Evolutionary conservation across 2,797 vertebrate genomes (phyloP).

Genomic region (Betta splendens): DNA sequence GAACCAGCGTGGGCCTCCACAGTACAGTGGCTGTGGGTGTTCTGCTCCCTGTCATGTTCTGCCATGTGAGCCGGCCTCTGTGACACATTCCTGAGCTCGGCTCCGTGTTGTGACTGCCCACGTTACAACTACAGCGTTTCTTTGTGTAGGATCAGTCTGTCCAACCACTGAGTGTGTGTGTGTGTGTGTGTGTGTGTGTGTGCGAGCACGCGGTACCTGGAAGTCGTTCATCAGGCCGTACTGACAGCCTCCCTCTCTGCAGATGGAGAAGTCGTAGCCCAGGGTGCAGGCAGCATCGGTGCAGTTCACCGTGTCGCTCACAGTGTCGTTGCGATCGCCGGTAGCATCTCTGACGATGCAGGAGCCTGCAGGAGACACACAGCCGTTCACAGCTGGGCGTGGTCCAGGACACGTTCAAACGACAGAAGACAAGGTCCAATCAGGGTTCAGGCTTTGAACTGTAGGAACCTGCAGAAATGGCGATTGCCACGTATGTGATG

Average conservation of each 20-base stretch:
- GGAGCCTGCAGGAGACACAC: conserved; percentile 78
- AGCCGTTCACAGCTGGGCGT: neutral
- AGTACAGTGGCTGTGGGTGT: conserved; percentile 51
- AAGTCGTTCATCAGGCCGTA: conserved; percentile 94
- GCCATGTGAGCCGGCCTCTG: conserved; percentile 20
- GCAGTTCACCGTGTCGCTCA: conserved; percentile 87
- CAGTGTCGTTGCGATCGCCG: conserved; percentile 89
- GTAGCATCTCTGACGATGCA: conserved; percentile 95
- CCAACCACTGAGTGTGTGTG: too few species aligned
- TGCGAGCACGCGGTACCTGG: too few species aligned
- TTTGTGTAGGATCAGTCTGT: too few species aligned
- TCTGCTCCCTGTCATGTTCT: conserved; percentile 16
- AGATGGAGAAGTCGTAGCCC: conserved; percentile 94
- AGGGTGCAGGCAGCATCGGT: conserved; percentile 91
- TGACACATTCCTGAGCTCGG: conserved; percentile 22
- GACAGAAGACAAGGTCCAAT: too few species aligned
- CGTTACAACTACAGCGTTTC: too few species aligned
- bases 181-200: too few species aligned
- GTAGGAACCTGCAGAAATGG: conserved; percentile 89
- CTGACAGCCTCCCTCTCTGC: conserved; percentile 82
- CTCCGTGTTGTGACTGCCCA: neutral
- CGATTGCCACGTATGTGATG: conserved; percentile 88
- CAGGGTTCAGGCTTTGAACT: too few species aligned
- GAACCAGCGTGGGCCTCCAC: conserved; percentile 9
- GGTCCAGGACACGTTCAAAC: neutral